These are phyloP conservation scores for Paraplagusia blochii DNA, from an alignment of 2,113 vertebrate genomes.

Conservation along the genomic window DNA sequence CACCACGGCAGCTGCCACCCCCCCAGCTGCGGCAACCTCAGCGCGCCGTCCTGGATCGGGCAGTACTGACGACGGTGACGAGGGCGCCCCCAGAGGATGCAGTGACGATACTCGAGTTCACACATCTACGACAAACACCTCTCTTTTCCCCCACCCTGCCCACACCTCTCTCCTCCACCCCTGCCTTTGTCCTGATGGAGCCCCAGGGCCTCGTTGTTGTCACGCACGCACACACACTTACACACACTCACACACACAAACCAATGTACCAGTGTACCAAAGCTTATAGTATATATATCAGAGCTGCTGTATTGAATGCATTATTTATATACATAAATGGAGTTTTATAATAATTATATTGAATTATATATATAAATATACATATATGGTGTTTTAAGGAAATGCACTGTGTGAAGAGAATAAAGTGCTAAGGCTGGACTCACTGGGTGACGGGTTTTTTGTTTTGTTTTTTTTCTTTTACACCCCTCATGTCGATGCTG, in stretches of 20 bases:
- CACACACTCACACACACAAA: constrained; percentile 23
- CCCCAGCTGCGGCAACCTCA: constrained; percentile 84
- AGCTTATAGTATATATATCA: constrained; percentile 71
- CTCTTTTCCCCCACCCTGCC: constrained; percentile 7
- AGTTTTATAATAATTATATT: constrained; percentile 77
- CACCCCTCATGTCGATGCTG: constrained; percentile 7
- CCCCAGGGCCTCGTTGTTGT: constrained; percentile 24
- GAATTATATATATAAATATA: constrained; percentile 69
- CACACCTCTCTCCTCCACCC: constrained; percentile 4
- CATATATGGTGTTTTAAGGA: constrained; percentile 72
- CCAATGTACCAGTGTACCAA: constrained; percentile 64
- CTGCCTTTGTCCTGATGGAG: constrained; percentile 20
- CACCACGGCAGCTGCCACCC: constrained; percentile 72
- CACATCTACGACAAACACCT: constrained; percentile 19
- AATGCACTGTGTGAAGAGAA: constrained; percentile 72
- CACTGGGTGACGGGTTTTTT: constrained; percentile 56
- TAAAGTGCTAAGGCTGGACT: constrained; percentile 65
- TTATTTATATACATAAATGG: constrained; percentile 74
- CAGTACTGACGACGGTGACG: constrained; percentile 78
- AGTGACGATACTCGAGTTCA: constrained; percentile 26
- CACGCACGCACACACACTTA: constrained; percentile 15
- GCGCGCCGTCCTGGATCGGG: constrained; percentile 81
- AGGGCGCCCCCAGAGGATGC: constrained; percentile 14
- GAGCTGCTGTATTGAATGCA: constrained; percentile 72
- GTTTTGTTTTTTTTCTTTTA: constrained; percentile 40